Evolutionary conservation across 2,113 vertebrate species (phyloP), one percentile per base, ranked within the genome.

Genomic region (Lophura nycthemera): DNA sequence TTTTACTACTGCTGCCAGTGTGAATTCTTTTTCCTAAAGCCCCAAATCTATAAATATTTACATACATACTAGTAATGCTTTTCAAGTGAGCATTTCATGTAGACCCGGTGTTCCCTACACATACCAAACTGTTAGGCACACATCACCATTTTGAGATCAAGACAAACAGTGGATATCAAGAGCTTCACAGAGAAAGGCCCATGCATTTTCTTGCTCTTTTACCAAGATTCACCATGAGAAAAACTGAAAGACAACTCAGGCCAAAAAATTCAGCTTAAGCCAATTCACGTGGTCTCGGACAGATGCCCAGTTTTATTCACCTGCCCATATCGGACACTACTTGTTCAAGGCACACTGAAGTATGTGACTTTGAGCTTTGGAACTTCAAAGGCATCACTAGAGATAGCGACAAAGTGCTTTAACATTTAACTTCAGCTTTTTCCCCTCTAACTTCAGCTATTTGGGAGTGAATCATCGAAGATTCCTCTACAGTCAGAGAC

Each of bases 361-460:
- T 63, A 79, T 54, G 8, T 32, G 13, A 61, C 54, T 92, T 8
- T 12, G 65, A 21, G 19, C 40, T 84, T 91, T 71, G 85, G 78
- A 87, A 83, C 21, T 72, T 93, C 83, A 93, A 90, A 90, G 40
- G 73, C 70, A 63, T 18, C 30, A 40, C 63, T 60, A 83, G 38
- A 91, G 75, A 94, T 54, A 76, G n/a, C 24, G 16, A 56, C 40
- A 79, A 95, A 34, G 30, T 70, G 66, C 57, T 89, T 74, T 4
- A 80, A 60, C 12, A 1, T 72, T 69, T 72, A 63, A 80, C 67
- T 56, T 52, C 21, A 36, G 8, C 5, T 3, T 14, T 48, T 59
- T 20, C 47, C 16, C 17, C 22, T 85, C 63, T 76, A 21, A 66
- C 69, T 88, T 25, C 73, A 83, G 67, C 27, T 93, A 18, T 74